phyloP scores from a whole-genome alignment of 37 sponge, comb jelly and placozoan species.

The Diacarnus erythraeanus region DNA sequence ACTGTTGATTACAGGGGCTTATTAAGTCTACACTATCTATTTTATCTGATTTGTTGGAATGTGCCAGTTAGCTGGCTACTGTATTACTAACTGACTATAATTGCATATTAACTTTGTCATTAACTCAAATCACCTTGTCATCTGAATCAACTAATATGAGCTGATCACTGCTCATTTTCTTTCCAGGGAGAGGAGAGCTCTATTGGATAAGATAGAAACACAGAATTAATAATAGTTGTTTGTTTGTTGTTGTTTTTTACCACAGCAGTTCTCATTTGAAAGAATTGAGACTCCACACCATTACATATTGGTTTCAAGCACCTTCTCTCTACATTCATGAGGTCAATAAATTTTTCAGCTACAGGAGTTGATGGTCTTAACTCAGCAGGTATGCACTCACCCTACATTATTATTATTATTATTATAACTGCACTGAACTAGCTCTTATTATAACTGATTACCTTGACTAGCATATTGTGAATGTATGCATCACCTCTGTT shows the following conservation, averaged over 20 bases:
- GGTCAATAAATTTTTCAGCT: neutral
- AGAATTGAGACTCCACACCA: neutral
- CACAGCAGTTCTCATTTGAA: neutral
- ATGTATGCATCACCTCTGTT: neutral
- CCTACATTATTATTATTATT: neutral
- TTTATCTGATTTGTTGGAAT: too few species aligned
- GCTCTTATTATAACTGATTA: neutral
- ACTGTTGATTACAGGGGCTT: too few species aligned
- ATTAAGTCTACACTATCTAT: too few species aligned
- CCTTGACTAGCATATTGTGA: neutral
- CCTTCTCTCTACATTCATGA: neutral
- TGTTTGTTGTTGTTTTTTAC: neutral
- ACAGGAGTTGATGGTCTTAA: neutral
- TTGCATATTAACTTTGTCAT: too few species aligned
- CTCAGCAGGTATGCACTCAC: neutral
- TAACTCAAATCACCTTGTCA: too few species aligned
- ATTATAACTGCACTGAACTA: neutral
- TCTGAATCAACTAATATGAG: too few species aligned
- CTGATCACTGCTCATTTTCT: neutral
- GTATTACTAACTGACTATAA: too few species aligned
- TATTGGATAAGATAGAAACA: too few species aligned
- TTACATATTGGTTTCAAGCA: neutral
- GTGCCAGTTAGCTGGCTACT: too few species aligned
- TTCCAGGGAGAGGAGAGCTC: neutral
- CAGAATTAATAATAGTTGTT: too few species aligned